Base-by-base conservation (phyloP, 1,140 invertebrate species). In the Papilio dardanus region DNA sequence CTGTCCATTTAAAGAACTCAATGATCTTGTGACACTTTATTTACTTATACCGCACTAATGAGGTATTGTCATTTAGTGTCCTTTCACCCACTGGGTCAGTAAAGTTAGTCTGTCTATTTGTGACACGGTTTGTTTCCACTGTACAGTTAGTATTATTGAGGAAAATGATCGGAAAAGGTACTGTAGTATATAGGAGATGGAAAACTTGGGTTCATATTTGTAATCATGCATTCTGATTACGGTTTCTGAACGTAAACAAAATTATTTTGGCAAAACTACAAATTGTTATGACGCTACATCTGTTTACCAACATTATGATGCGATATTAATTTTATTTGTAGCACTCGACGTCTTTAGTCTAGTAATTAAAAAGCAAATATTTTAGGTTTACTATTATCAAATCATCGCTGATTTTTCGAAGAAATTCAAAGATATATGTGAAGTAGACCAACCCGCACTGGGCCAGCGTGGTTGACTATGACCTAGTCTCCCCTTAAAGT, bases 151-250 rank as follows among this genome's bases (percentile, higher is more conserved):
- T 66, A 1, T 68, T 68, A 68, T 68, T 68, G 31, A 68, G 66
- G 66, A 68, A 68, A 68, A 68, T 19, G 66, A 37, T 35, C 66
- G 31, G 31, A 68, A 68, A 37, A 10, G n/a, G 33, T 68, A 35
- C 62, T 33, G 16, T 66, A 2, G 12, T 66, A 68, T n/a, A 1
- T 21, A 37, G n/a, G 3, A 6, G 3, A 37, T 67, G 8, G 31
- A 33, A 19, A 28, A n/a, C 30, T 66, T 30, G 30, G 12, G 65
- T 68, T 35, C 14, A 37, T 0, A 33, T 6, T 7, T 68, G 16
- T 37, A 35, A n/a, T 37, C 16, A 21, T 19, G 8, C n/a, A 68
- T 19, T 68, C 12, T 12, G 8, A 16, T 68, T 31, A 24, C 33
- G 31, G 19, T 37, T 33, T 30, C 12, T 0, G 6, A 66, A 66